Base-by-base conservation (phyloP, 2,797 vertebrate genomes). In the Rhinoraja longicauda region DNA sequence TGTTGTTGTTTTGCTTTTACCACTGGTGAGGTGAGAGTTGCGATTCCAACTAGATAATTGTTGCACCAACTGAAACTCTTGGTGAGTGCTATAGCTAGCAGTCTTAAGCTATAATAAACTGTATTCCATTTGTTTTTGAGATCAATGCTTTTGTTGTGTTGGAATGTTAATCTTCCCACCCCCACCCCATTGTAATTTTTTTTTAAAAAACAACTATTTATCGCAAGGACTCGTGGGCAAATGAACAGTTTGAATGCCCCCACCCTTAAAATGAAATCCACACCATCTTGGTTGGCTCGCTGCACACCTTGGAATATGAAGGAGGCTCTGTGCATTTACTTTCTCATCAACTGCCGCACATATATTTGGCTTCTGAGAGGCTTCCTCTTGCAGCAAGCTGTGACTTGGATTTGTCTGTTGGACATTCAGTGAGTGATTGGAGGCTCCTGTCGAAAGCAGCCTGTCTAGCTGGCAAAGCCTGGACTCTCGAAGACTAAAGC, bases 381-480 rank as follows among this genome's bases (percentile, higher is more conserved):
- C 93, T 93, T 95, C 94, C 94, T 95, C 78, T 95, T 95, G 94
- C 95, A 96, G 95, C 96, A 95, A 95, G 94, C 95, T 95, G 94
- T 95, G 95, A 95, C 94, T 95, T 95, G 95, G 95, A 95, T 96
- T 96, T 96, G 95, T 95, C 94, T 95, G 96, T 94, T 95, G 95
- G 95, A 96, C 95, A 95, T n/a, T 90, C 95, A 94, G 95, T 95
- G 94, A 94, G 95, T 95, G 94, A 95, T 94, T 95, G 94, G 94
- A 95, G 95, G 94, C 94, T 96, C 94, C 45, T 95, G 95, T 96
- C 95, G 96, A 93, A 95, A 95, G 94, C 95, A 92, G 95, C 95
- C 94, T 95, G 77, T 95, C 95, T 95, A 96, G 94, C 95, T 95
- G 95, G 95, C 95, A 94, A 96, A 95, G 95, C 96, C 95, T 95